Percentiles rank a stretch among this genome's conserved stretches.
Evolutionary conservation across 2,797 vertebrate species (phyloP).

Genomic region (Semaprochilodus insignis): DNA sequence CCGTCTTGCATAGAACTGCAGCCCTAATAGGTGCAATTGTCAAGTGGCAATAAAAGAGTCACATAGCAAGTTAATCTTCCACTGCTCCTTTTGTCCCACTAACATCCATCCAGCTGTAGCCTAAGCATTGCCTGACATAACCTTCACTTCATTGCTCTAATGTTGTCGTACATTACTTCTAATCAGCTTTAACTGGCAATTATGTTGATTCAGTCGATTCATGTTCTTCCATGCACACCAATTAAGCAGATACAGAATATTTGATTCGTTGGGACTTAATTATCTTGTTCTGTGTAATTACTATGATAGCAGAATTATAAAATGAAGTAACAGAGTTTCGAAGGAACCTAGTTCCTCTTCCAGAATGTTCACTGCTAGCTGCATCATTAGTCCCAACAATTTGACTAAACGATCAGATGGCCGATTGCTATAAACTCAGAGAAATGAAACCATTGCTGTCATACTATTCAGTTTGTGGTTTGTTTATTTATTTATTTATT

Average conservation of each 20-base stretch:
- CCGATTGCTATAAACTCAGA: neutral
- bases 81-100: neutral
- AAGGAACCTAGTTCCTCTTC: neutral
- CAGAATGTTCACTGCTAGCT: constrained; percentile 20
- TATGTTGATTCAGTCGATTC: constrained; percentile 23
- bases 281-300: constrained; percentile 35
- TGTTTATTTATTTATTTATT: neutral
- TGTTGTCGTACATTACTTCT: constrained; percentile 4
- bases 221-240: constrained; percentile 28
- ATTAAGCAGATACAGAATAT: constrained; percentile 34
- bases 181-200: constrained; percentile 30
- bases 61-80: neutral
- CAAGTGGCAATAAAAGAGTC: no score
- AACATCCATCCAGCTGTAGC: neutral
- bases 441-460: neutral
- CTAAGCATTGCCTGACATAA: neutral
- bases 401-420: constrained; percentile 8
- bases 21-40: no score
- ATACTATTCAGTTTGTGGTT: neutral
- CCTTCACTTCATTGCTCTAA: neutral
- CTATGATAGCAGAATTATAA: constrained; percentile 29
- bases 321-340: constrained; percentile 11
- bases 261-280: constrained; percentile 22
- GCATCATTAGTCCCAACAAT: constrained; percentile 25
- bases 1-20: no score